Conservation (phyloP, 2,113 vertebrate genomes). For the human region DNA sequence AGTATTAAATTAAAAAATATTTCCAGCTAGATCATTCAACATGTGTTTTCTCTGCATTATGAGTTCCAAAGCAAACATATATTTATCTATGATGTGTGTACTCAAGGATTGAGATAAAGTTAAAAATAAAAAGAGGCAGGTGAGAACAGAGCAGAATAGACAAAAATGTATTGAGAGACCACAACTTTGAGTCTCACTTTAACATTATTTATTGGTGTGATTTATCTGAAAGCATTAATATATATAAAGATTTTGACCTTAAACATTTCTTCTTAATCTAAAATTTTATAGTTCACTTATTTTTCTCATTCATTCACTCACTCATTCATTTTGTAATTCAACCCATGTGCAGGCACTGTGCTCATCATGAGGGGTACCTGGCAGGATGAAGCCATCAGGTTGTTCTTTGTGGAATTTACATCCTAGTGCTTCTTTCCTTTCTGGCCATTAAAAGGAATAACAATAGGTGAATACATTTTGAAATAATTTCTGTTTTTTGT, state of each 20-base stretch:
- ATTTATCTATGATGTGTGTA: neutral
- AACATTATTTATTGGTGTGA: neutral
- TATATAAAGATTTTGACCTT: neutral
- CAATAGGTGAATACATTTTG: neutral
- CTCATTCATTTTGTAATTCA: neutral
- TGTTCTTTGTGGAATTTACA: neutral
- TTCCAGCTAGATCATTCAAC: neutral
- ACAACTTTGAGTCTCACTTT: neutral
- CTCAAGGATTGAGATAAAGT: neutral
- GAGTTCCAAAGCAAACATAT: neutral
- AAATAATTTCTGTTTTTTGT: neutral
- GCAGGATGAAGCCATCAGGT: neutral
- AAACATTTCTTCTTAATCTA: neutral
- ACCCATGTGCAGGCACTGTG: neutral
- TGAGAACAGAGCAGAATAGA: neutral
- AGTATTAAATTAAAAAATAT: neutral
- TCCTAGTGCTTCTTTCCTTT: neutral
- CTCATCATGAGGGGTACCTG: neutral
- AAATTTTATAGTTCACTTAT: neutral
- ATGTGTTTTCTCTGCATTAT: neutral
- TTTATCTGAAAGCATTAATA: slow-evolving; percentile 6
- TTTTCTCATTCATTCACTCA: neutral
- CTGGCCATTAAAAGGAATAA: neutral
- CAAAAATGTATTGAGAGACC: neutral
- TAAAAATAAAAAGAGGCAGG: neutral